These are phyloP conservation scores for Cryptoleucopteryx plumbea DNA, from an alignment of 2,113 vertebrate species.

Conservation along the genomic window DNA sequence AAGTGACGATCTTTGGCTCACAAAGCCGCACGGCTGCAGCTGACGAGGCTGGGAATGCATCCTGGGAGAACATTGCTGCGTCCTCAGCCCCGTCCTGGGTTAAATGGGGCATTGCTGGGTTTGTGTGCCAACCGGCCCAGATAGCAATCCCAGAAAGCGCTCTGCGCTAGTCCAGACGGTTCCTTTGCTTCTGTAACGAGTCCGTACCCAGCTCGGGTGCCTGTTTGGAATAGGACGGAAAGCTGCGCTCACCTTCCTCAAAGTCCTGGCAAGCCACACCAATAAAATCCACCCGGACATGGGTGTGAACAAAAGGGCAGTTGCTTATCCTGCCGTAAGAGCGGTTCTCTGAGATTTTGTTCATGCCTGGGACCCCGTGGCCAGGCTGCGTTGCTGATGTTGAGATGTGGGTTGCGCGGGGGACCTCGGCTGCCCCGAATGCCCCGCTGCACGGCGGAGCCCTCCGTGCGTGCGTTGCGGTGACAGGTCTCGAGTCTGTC, in stretches of 20 bases:
- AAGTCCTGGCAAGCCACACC: rapidly evolving
- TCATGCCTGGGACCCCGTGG: neutral
- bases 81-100: neutral
- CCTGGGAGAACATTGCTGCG: neutral
- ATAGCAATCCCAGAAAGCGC: neutral
- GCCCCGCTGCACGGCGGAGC: neutral
- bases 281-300: neutral
- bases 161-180: rapidly evolving
- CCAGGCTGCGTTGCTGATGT: neutral
- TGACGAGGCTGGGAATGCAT: neutral
- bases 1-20: neutral
- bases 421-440: neutral
- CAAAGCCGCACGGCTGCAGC: rapidly evolving
- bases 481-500: neutral
- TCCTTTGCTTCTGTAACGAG: neutral
- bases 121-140: neutral
- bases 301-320: neutral
- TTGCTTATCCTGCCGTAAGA: neutral
- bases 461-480: rapidly evolving
- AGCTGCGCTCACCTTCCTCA: neutral
- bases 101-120: neutral
- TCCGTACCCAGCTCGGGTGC: rapidly evolving
- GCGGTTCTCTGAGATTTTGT: neutral
- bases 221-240: neutral
- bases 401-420: neutral